A percentile compares a stretch with the other conserved stretches of the same genome.
phyloP scores from a whole-genome alignment of 2,797 vertebrate genomes.

The Choloepus didactylus region DNA sequence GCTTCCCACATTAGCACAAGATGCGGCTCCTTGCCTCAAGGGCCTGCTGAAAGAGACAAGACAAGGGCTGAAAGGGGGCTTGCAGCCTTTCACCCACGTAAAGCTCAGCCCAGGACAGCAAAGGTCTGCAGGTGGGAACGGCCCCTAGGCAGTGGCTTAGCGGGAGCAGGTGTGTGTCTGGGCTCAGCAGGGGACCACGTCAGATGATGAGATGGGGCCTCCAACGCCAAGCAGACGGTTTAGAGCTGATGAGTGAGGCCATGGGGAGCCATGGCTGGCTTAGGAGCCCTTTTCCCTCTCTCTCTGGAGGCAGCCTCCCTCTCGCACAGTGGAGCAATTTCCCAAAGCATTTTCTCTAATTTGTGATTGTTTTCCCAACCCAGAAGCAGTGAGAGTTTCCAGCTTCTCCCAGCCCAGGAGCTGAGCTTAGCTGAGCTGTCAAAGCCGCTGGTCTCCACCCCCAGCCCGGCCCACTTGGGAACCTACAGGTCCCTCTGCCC shows the following conservation, averaged over 20 bases:
- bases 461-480: background rate
- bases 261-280: constrained; percentile 55
- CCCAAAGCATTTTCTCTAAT: constrained; percentile 82
- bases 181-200: background rate
- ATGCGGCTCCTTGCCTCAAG: background rate
- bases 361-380: constrained; percentile 82
- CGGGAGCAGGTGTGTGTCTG: background rate
- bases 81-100: background rate
- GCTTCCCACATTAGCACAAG: background rate
- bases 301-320: constrained; percentile 62
- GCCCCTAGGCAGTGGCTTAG: background rate
- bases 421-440: background rate
- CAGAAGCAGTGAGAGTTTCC: constrained; percentile 72
- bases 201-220: background rate
- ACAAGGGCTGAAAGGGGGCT: accelerated
- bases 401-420: constrained; percentile 68
- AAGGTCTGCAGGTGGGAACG: background rate
- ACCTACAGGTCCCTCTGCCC: background rate
- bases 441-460: background rate
- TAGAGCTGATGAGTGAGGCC: constrained; percentile 7
- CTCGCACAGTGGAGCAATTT: constrained; percentile 64
- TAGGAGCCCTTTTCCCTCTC: constrained; percentile 20
- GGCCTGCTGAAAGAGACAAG: background rate
- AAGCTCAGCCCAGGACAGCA: background rate
- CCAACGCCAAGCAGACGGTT: constrained; percentile 53